A percentile compares a stretch with the other conserved stretches of the same genome.
Evolutionary conservation across 2,797 vertebrate species (phyloP).

Genomic region (Triplophysa yarkandensis): DNA sequence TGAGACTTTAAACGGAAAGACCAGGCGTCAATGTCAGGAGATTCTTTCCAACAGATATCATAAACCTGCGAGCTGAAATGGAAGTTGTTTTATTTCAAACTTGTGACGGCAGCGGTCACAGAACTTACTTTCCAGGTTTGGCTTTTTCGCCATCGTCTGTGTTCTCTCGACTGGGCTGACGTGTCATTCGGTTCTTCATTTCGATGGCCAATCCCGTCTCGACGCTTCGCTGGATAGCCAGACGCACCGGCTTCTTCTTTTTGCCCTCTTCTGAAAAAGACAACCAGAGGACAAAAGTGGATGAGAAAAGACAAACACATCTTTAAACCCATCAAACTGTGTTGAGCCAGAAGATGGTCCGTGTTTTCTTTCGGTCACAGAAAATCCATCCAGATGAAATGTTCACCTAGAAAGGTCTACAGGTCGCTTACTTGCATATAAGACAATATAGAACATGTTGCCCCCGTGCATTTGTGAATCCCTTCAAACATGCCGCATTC

Average conservation of each 20-base stretch:
- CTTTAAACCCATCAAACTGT: background rate
- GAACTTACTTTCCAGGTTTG: constrained; percentile 87
- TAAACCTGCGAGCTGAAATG: too few relatives aligned
- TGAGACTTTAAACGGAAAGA: constrained; percentile 77
- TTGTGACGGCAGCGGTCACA: background rate
- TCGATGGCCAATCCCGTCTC: constrained; percentile 92
- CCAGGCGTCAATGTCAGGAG: background rate
- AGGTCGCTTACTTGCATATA: too few relatives aligned
- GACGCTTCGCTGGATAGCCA: constrained; percentile 93
- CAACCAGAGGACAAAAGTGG: constrained; percentile 21
- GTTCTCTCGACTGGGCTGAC: constrained; percentile 88
- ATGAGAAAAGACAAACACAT: background rate
- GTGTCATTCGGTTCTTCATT: constrained; percentile 92
- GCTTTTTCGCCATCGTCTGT: constrained; percentile 88
- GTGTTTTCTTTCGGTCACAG: background rate
- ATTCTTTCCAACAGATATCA: too few relatives aligned
- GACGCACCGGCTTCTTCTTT: constrained; percentile 87
- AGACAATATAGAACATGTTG: background rate
- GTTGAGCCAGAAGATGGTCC: background rate
- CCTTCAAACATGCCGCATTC: background rate
- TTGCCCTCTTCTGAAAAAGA: constrained; percentile 87
- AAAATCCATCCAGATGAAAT: background rate
- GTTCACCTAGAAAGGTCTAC: background rate
- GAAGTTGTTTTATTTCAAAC: too few relatives aligned
- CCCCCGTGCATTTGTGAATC: background rate